These are phyloP conservation scores for Dryobates pubescens DNA, from an alignment of 2,797 vertebrate species.

Conservation along the genomic window DNA sequence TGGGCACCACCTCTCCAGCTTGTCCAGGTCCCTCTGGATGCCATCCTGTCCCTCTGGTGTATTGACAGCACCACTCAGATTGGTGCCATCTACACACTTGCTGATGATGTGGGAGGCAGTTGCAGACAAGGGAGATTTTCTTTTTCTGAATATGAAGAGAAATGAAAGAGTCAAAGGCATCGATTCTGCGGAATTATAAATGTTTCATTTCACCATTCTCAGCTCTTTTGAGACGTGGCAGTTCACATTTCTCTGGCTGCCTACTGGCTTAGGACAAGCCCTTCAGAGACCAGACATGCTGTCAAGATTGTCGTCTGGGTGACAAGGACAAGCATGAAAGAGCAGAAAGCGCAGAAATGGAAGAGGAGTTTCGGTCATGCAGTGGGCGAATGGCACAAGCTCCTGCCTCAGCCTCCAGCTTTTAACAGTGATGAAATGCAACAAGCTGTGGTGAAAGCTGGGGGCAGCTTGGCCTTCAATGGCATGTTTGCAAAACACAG, in stretches of 20 bases:
- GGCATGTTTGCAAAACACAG: background rate
- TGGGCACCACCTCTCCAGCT: too few relatives aligned
- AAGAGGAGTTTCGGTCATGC: background rate
- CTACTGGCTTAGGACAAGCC: background rate
- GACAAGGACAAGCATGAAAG: background rate
- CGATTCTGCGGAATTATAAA: background rate
- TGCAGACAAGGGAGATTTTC: background rate
- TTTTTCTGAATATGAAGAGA: background rate
- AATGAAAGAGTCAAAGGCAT: background rate
- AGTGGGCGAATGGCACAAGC: background rate
- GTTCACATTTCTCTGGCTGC: background rate
- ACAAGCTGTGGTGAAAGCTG: background rate
- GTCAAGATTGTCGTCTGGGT: background rate
- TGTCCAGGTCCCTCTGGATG: too few relatives aligned
- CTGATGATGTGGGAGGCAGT: background rate
- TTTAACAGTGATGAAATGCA: background rate
- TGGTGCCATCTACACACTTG: too few relatives aligned
- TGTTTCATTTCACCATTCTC: background rate
- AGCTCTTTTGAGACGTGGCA: background rate
- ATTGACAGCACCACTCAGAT: too few relatives aligned
- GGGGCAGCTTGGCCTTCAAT: background rate
- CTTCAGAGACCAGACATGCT: background rate
- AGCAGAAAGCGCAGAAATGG: slow-evolving; percentile 17
- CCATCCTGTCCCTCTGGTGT: too few relatives aligned
- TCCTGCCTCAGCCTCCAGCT: background rate